phyloP scores from a whole-genome alignment of 2,888 invertebrate genomes.

The Micoletzkya japonica region DNA sequence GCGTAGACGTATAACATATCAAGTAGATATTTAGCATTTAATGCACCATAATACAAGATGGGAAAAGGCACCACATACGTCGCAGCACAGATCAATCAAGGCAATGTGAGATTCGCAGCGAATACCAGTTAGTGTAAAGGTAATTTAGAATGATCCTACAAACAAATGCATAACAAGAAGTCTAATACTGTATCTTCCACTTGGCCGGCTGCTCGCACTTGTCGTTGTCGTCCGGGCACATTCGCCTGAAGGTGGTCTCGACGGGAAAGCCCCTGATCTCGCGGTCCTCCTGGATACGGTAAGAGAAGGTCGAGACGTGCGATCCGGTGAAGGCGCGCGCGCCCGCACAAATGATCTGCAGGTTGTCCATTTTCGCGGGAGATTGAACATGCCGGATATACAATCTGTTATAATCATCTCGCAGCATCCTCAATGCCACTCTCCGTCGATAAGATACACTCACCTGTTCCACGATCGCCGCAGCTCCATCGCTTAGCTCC shows the following conservation, averaged over 20 bases:
- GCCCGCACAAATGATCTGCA: conserved; percentile 87
- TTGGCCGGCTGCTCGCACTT: conserved; percentile 77
- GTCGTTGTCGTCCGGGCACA: conserved; percentile 71
- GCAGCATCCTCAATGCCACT: no score
- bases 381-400: no score
- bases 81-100: conserved; percentile 1
- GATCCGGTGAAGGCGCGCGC: conserved; percentile 80
- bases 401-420: no score
- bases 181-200: conserved; percentile 70
- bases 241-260: conserved; percentile 82
- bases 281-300: conserved; percentile 93
- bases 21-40: no score
- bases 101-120: no score
- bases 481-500: conserved; percentile 49
- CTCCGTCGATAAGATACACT: no score
- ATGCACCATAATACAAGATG: no score
- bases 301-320: conserved; percentile 91
- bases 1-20: no score
- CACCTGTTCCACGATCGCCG: conserved; percentile 60
- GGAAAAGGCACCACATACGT: no score
- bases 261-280: conserved; percentile 87
- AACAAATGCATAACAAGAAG: conserved; percentile 12
- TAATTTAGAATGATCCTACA: neutral
- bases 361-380: neutral
- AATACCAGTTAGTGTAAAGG: neutral